Evolutionary conservation across 2,113 vertebrate genomes (phyloP).

Genomic region (Mixornis gularis): DNA sequence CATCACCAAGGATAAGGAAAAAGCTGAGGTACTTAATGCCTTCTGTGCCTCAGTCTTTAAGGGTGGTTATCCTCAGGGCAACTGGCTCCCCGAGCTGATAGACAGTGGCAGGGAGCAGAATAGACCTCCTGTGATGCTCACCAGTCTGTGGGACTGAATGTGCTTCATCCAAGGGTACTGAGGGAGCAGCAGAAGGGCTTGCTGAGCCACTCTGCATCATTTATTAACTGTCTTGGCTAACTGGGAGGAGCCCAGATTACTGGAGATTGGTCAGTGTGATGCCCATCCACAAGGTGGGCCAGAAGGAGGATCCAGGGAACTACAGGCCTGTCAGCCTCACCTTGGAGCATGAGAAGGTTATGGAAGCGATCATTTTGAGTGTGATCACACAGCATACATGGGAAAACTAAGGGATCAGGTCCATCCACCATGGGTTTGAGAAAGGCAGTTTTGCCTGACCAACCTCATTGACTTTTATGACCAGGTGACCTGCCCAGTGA

Average conservation of each 20-base stretch:
- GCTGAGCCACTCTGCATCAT: background rate
- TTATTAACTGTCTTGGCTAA: background rate
- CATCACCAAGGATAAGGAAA: background rate
- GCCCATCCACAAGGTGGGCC: background rate
- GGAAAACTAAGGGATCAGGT: background rate
- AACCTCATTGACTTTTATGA: background rate
- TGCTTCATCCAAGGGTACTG: background rate
- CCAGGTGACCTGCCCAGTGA: background rate
- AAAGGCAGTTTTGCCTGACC: background rate
- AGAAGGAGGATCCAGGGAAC: background rate
- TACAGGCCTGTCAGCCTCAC: background rate
- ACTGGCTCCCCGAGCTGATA: background rate
- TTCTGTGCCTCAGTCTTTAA: background rate
- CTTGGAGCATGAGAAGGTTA: background rate
- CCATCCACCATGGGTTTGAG: background rate
- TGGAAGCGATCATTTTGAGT: background rate
- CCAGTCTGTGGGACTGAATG: background rate
- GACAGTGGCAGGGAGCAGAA: background rate
- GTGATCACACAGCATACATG: background rate
- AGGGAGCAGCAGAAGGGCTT: background rate
- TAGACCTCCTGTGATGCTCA: fast-evolving
- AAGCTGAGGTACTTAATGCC: background rate
- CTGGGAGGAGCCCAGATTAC: background rate
- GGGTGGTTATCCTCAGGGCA: background rate
- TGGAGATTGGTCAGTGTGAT: background rate